Evolutionary conservation across 2,797 vertebrate species (phyloP).

Genomic region (Acipenser transmontanus): DNA sequence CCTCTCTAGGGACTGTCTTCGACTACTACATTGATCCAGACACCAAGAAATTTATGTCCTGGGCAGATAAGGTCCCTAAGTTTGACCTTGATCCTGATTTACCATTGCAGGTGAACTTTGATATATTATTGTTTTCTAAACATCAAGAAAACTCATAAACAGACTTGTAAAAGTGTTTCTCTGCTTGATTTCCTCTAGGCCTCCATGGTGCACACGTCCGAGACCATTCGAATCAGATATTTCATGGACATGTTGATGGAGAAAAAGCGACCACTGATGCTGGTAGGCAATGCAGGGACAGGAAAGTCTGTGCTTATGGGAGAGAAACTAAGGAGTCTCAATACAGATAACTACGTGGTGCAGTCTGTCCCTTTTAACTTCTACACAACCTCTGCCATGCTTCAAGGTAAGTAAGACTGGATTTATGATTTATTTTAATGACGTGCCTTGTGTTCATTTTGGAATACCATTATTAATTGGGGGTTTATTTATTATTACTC

Average conservation of each 20-base stretch:
- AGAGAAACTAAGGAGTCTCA: constrained; percentile 49
- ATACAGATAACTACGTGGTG: constrained; percentile 43
- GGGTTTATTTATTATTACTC: neutral
- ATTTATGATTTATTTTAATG: too few species aligned
- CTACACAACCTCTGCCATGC: constrained; percentile 66
- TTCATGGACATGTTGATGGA: constrained; percentile 62
- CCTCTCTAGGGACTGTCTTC: constrained; percentile 55
- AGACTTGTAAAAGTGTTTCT: neutral
- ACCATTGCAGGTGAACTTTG: constrained; percentile 51
- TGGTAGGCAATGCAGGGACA: constrained; percentile 57
- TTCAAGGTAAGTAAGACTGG: constrained; percentile 47
- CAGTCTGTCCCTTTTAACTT: constrained; percentile 66
- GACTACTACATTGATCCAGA: constrained; percentile 56
- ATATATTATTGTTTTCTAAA: neutral
- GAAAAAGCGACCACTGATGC: constrained; percentile 52
- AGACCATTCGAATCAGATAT: constrained; percentile 55
- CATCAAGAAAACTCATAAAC: neutral
- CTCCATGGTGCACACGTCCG: constrained; percentile 55
- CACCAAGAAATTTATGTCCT: constrained; percentile 45
- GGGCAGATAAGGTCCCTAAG: constrained; percentile 51
- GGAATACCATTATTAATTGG: too few species aligned
- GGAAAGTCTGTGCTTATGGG: constrained; percentile 62
- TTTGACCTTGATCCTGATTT: constrained; percentile 47
- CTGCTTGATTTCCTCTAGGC: constrained; percentile 33
- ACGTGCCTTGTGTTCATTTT: too few species aligned